Base-by-base conservation (phyloP, 2,113 vertebrate species). In the Lophura nycthemera region DNA sequence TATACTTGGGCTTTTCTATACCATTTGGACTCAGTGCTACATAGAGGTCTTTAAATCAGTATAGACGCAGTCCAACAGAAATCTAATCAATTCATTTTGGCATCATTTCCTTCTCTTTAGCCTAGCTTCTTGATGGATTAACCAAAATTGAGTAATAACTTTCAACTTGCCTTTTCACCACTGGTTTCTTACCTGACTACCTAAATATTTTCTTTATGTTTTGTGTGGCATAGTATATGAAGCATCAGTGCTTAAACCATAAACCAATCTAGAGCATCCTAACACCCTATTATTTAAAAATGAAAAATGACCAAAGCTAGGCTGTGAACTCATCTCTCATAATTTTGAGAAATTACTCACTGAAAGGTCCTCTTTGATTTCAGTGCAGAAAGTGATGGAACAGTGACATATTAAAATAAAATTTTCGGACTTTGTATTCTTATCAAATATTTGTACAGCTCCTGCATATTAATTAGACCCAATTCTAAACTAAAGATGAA, bases 91-190 rank as follows among this genome's bases (percentile, higher is more conserved):
- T 69, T 6, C 40, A 65, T 52, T 40, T 38, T 3, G 50, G 8
- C 11, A 72, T 18, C 38, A 47, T 15, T n/a, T 75, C 22, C 22
- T 90, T 66, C 81, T 64, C 56, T 20, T 81, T 52, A 60, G 25
- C 32, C 30, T 0, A 0, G 3, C 21, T 73, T 61, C 45, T 87
- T 76, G 63, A 64, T 11, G 0, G 1, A 5, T 40, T 63, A 61
- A 79, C 14, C 16, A 81, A 88, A 85, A 73, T 6, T 64, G 10
- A 69, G 16, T 63, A 73, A 77, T 64, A 73, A 11, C 8, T 52
- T 52, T 36, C 12, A 65, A 36, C 15, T 64, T 65, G 4, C 43
- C 59, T 65, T 86, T 48, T 22, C 8, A 19, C 3, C 16, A 11
- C 14, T 45, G 24, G 17, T 85, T 87, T 91, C 45, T 76, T 75